Evolutionary conservation across 2,797 vertebrate species (phyloP), one percentile per base, ranked within the genome.

Genomic region (Helarctos malayanus): DNA sequence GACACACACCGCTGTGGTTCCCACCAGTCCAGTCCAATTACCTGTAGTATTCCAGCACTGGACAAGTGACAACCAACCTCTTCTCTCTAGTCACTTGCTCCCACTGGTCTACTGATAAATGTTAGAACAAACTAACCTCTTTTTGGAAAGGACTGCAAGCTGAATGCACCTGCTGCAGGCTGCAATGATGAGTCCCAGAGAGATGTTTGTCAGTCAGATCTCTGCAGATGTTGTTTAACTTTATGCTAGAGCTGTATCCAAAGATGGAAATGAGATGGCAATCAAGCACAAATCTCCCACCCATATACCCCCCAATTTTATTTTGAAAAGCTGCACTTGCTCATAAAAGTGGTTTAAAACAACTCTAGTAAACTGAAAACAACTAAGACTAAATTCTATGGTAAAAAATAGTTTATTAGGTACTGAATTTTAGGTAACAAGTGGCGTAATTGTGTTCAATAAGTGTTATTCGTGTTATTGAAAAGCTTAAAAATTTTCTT

Each of bases 11-110:
- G 98, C 97, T 98, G 97, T 52, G 61, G 98, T 95, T 98, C 98
- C 97, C 98, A 96, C 98, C 98, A 98, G 98, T 98, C 98, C 98
- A 98, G 98, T 98, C 98, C 99, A 99, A 99, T 99, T 99, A 99
- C 99, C 99, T 99, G 99, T 84, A 98, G 98, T 98, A 98, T 98
- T 98, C 98, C 98, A 97, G 65, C 96, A 97, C 98, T 41, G 95
- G 98, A 97, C 98, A 98, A 98, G 98, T 98, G 98, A 99, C 98
- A 98, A 97, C 97, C 95, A 97, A 88, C 23, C 25, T 92, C 95
- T 96, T 97, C 96, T 98, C 97, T 95, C 95, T 93, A 96, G 97
- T 63, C 98, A 97, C 94, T 97, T 96, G 97, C 92, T 98, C 98
- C 98, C 97, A 92, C 95, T 92, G 97, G 97, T 96, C 98, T 97